Conservation (phyloP, 2,888 invertebrate species). For the Drepana falcataria region DNA sequence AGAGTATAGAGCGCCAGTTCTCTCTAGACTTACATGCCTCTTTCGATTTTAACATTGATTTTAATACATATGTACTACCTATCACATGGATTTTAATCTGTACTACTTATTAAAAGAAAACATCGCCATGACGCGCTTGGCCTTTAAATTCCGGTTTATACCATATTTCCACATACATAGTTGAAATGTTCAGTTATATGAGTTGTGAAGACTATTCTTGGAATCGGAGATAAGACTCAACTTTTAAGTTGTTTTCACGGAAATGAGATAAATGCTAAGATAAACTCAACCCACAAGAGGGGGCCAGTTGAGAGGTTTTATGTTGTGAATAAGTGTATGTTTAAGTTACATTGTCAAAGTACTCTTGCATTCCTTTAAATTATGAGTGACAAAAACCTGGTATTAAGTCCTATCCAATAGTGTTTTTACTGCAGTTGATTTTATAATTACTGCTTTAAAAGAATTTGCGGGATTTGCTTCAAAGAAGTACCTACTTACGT, state of each 20-base stretch:
- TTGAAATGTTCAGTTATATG: constrained; percentile 20
- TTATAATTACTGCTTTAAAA: constrained; percentile 49
- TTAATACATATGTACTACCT: no score
- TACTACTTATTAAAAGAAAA: no score
- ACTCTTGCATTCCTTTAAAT: no score
- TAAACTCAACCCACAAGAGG: constrained; percentile 40
- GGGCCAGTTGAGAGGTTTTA: constrained; percentile 47
- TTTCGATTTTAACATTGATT: no score
- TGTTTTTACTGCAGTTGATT: constrained; percentile 42
- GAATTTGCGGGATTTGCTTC: constrained; percentile 51
- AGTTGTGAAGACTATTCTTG: constrained; percentile 39
- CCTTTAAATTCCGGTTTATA: not conserved
- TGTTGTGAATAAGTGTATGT: constrained; percentile 13
- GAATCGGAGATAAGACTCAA: constrained; percentile 52
- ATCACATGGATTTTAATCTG: no score
- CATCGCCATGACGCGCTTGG: no score
- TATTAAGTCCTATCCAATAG: constrained; percentile 35
- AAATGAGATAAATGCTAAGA: constrained; percentile 65
- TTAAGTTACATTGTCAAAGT: no score
- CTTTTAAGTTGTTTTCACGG: constrained; percentile 57
- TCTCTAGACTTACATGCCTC: no score
- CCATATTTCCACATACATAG: constrained; percentile 7
- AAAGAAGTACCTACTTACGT: constrained; percentile 53
- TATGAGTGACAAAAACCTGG: constrained; percentile 3
- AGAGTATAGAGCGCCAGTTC: no score